These are phyloP conservation scores for Petrolisthes cinctipes DNA, from an alignment of 2,888 invertebrate genomes.

Conservation along the genomic window DNA sequence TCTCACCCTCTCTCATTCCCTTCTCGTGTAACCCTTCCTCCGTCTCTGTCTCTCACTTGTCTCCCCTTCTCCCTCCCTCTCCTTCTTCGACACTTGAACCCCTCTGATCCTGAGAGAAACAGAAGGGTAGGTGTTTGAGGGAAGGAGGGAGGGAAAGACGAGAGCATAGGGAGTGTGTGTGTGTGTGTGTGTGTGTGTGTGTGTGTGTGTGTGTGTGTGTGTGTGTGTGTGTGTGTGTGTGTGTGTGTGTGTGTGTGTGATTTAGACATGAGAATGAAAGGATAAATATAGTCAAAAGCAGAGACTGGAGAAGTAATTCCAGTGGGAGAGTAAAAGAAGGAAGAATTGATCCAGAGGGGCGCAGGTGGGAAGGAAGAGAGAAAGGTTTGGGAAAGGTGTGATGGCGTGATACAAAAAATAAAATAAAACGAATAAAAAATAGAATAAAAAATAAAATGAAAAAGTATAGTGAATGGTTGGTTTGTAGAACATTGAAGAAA, in stretches of 20 bases:
- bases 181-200: not conserved
- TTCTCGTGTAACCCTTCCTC: not conserved
- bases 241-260: not conserved
- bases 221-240: constrained; percentile 5
- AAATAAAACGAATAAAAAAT: not conserved
- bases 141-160: constrained; percentile 3
- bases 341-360: too few relatives aligned
- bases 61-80: not conserved
- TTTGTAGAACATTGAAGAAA: not conserved
- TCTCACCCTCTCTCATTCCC: not conserved
- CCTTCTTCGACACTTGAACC: not conserved
- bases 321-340: too few relatives aligned
- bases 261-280: not conserved
- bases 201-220: constrained; percentile 5
- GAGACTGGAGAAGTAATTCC: too few relatives aligned
- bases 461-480: not conserved
- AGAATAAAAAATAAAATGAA: not conserved
- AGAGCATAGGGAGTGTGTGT: not conserved
- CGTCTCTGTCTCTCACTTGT: not conserved
- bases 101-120: not conserved
- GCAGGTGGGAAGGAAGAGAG: not conserved
- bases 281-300: too few relatives aligned
- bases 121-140: constrained; percentile 3
- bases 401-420: not conserved
- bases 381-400: not conserved